Evolutionary conservation across 2,888 invertebrate genomes (phyloP).

Genomic region (Hirudinaria manillensis): DNA sequence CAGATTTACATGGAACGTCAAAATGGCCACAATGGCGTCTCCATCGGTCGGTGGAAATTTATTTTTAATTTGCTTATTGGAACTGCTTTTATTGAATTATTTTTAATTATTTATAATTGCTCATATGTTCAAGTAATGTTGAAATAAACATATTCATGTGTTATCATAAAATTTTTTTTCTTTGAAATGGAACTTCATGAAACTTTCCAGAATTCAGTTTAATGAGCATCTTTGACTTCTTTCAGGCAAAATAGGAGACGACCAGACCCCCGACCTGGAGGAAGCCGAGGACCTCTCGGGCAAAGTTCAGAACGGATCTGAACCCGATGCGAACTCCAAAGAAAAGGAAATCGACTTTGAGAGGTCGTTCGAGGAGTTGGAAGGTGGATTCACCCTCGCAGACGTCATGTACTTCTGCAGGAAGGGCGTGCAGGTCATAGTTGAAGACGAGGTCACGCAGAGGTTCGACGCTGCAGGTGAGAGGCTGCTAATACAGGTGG

Average conservation of each 20-base stretch:
- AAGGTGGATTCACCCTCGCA: constrained; percentile 65
- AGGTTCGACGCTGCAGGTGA: constrained; percentile 87
- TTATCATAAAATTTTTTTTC: too few species aligned
- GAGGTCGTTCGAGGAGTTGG: constrained; percentile 29
- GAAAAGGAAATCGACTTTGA: constrained; percentile 21
- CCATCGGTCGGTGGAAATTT: too few species aligned
- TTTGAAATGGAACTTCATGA: too few species aligned
- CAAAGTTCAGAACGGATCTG: background rate
- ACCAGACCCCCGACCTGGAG: background rate
- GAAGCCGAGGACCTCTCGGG: background rate
- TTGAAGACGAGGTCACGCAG: constrained; percentile 96
- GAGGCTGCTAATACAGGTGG: too few species aligned
- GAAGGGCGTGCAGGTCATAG: constrained; percentile 89
- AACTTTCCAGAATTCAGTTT: too few species aligned
- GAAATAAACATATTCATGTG: too few species aligned
- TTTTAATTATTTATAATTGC: too few species aligned
- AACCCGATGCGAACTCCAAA: background rate
- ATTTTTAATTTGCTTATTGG: background rate
- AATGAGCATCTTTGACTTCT: too few species aligned
- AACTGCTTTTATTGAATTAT: background rate
- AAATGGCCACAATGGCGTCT: background rate
- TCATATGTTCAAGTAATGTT: too few species aligned
- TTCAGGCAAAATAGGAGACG: background rate
- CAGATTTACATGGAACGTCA: constrained; percentile 28
- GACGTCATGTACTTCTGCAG: constrained; percentile 82